These are phyloP conservation scores for Vultur gryphus DNA, from an alignment of 2,797 vertebrate species.

Conservation along the genomic window DNA sequence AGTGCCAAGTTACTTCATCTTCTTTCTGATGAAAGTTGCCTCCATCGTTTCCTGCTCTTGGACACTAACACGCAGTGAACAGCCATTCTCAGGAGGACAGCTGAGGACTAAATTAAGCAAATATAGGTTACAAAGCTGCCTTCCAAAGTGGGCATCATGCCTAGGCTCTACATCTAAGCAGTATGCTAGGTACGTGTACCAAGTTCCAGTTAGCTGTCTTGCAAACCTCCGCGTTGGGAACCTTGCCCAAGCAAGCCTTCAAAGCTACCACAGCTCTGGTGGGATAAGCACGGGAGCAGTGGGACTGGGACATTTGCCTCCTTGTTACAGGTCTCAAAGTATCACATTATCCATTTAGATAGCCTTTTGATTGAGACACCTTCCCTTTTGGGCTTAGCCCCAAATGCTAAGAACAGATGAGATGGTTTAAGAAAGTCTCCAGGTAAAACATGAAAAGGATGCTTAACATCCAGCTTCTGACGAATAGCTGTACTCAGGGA, in stretches of 20 bases:
- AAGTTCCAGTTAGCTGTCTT: conserved; percentile 27
- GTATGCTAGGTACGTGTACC: background rate
- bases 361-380: conserved; percentile 41
- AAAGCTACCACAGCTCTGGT: background rate
- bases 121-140: conserved; percentile 46
- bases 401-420: conserved; percentile 49
- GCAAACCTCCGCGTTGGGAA: background rate
- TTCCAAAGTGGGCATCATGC: conserved; percentile 50
- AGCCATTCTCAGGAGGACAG: conserved; percentile 40
- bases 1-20: conserved; percentile 39
- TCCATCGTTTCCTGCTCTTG: conserved; percentile 24
- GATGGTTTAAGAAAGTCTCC: conserved; percentile 55
- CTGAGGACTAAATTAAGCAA: conserved; percentile 53
- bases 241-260: conserved; percentile 33
- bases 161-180: conserved; percentile 47
- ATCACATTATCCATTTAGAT: conserved; percentile 46
- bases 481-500: conserved; percentile 28
- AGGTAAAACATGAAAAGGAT: conserved; percentile 64
- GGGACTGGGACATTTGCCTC: background rate
- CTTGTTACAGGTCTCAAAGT: conserved; percentile 27
- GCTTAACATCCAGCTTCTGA: conserved; percentile 59
- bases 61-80: background rate
- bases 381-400: conserved; percentile 42
- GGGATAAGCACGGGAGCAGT: background rate
- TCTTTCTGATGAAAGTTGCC: conserved; percentile 27